Base-by-base conservation (phyloP, 2,113 vertebrate genomes). In the Periophthalmodon schlosseri region DNA sequence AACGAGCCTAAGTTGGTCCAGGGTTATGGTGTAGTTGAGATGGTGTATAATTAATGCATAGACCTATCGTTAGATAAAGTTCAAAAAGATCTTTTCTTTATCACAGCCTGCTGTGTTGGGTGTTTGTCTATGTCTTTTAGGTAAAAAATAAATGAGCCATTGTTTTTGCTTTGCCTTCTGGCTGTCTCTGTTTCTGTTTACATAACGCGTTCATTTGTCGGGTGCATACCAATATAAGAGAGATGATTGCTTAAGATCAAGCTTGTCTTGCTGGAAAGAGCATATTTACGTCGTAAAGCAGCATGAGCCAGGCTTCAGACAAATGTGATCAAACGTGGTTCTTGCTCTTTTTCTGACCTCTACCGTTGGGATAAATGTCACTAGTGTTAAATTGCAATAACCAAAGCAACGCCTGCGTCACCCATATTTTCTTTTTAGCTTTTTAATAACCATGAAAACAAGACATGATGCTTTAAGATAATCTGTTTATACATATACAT, bases 11-110 rank as follows among this genome's bases (percentile, higher is more conserved):
- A 50, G 4, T 20, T 11, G 21, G 60, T 57, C 52, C 56, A 6
- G 81, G 63, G 49, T 50, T 18, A 5, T 50, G 36, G 5, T 39
- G 49, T 50, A 52, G 60, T 46, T 50, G 33, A 52, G 0, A 54
- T 39, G 12, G 20, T 60, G 23, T 78, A 9, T 82, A 70, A 76
- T 77, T 75, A 52, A 76, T 72, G 10, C 33, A 70, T 46, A 2
- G 0, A 33, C 16, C 56, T 69, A 16, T 78, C 49, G 6, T 71
- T 33, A 56, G 12, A 76, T 77, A 57, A 46, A 8, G 28, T 60
- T 57, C 23, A 61, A 33, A 28, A 33, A 28, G 3, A 13, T 61
- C 5, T 33, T 33, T 23, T 61, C 2, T 28, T 15, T 28, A n/a
- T 8, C 0, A 28, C n/a, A 15, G 60, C 15, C 15, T 63, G 60